These are phyloP conservation scores for Xiphorhynchus elegans DNA, from an alignment of 2,113 vertebrate genomes.

Conservation along the genomic window DNA sequence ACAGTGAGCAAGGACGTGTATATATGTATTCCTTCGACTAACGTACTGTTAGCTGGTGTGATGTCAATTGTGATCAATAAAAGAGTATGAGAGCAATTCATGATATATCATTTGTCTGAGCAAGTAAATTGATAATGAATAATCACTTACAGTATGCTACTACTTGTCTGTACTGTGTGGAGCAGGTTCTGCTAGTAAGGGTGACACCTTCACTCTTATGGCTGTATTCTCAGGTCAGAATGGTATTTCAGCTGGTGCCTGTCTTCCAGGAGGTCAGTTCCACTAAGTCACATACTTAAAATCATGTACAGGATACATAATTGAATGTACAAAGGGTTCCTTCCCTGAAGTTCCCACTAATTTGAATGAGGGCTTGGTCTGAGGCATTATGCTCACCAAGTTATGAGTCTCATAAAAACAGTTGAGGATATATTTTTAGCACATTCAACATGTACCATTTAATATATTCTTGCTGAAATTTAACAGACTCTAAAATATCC, in stretches of 20 bases:
- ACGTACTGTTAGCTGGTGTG: not conserved
- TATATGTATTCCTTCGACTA: not conserved
- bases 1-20: not conserved
- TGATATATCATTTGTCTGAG: not conserved
- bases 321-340: not conserved
- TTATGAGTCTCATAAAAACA: not conserved
- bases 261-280: not conserved
- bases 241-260: not conserved
- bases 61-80: not conserved
- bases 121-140: not conserved
- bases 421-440: not conserved
- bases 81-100: not conserved
- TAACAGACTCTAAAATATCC: not conserved
- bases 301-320: not conserved
- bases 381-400: not conserved
- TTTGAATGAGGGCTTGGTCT: not conserved
- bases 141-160: not conserved
- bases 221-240: not conserved
- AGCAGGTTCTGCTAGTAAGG: not conserved
- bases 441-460: not conserved
- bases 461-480: not conserved
- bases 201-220: not conserved
- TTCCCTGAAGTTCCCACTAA: not conserved
- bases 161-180: not conserved
- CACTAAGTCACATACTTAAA: not conserved